Conservation (phyloP, 1,140 invertebrate species). For the Charaxes varanes region DNA sequence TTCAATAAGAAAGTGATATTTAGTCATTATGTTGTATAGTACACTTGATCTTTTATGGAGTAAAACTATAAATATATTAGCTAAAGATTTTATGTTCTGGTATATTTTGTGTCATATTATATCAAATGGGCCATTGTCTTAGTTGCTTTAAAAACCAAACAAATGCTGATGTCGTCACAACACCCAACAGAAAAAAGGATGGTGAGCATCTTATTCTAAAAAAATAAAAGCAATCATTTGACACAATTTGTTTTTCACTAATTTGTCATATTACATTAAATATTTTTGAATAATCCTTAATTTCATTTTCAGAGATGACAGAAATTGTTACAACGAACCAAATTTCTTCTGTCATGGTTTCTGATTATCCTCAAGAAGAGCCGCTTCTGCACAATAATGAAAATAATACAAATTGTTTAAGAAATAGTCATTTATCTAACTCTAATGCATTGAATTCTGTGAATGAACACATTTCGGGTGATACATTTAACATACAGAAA, state of each 20-base stretch:
- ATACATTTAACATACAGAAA: slow-evolving; percentile 54
- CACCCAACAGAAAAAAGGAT: slow-evolving; percentile 77
- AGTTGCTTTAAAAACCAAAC: slow-evolving; percentile 83
- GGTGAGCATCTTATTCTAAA: too few relatives aligned
- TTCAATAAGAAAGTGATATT: slow-evolving; percentile 26
- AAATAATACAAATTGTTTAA: slow-evolving; percentile 53
- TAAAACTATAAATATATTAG: slow-evolving; percentile 33
- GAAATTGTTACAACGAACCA: slow-evolving; percentile 73
- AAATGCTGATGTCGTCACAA: slow-evolving; percentile 75
- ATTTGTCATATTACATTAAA: too few relatives aligned
- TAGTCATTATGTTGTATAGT: slow-evolving; percentile 66
- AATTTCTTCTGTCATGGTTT: slow-evolving; percentile 53
- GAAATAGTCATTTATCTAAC: slow-evolving; percentile 67
- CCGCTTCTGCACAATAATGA: slow-evolving; percentile 68
- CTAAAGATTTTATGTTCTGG: slow-evolving; percentile 44
- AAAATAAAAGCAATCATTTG: too few relatives aligned
- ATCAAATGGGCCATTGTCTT: slow-evolving; percentile 87
- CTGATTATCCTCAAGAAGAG: slow-evolving; percentile 73
- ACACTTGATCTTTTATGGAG: slow-evolving; percentile 40
- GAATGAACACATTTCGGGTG: slow-evolving; percentile 61
- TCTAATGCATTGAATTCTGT: slow-evolving; percentile 70
- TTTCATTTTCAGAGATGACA: slow-evolving; percentile 73
- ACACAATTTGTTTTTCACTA: too few relatives aligned
- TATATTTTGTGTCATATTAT: slow-evolving; percentile 41
- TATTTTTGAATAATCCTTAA: background rate